Conservation (phyloP, 2,797 vertebrate species). For the Pangasius larnaudii region DNA sequence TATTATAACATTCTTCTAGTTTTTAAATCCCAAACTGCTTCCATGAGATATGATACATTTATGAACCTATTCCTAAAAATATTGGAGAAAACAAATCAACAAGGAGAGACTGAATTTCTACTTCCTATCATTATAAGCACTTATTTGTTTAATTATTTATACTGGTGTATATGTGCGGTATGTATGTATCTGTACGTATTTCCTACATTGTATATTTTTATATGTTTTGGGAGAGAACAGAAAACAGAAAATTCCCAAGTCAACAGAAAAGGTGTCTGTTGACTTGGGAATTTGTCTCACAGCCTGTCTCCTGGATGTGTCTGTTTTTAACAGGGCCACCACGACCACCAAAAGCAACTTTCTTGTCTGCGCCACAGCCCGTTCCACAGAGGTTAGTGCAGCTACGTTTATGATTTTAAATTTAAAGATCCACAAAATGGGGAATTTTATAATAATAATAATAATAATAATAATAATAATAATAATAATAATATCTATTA, state of each 20-base stretch:
- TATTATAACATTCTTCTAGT: not conserved
- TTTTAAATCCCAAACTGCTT: not conserved
- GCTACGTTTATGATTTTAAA: not conserved
- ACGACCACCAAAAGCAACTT: constrained; percentile 64
- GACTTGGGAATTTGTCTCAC: not conserved
- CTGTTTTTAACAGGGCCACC: constrained; percentile 46
- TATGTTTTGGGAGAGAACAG: not conserved
- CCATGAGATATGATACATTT: not conserved
- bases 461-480: not conserved
- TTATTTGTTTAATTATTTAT: too few species aligned
- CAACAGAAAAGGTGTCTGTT: too few species aligned
- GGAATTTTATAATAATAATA: not conserved
- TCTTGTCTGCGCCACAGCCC: constrained; percentile 50
- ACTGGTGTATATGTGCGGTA: not conserved
- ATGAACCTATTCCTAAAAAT: not conserved
- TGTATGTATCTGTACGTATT: not conserved
- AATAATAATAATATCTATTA: not conserved
- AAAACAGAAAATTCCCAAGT: too few species aligned
- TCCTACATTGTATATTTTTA: not conserved
- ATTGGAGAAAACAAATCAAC: too few species aligned
- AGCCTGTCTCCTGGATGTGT: not conserved
- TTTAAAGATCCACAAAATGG: not conserved
- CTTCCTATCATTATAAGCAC: not conserved
- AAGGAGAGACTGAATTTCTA: not conserved
- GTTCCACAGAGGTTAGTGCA: constrained; percentile 67